A percentile compares a stretch with the other conserved stretches of the same genome.
Evolutionary conservation across 2,797 vertebrate genomes (phyloP).

Genomic region (Pterois miles): DNA sequence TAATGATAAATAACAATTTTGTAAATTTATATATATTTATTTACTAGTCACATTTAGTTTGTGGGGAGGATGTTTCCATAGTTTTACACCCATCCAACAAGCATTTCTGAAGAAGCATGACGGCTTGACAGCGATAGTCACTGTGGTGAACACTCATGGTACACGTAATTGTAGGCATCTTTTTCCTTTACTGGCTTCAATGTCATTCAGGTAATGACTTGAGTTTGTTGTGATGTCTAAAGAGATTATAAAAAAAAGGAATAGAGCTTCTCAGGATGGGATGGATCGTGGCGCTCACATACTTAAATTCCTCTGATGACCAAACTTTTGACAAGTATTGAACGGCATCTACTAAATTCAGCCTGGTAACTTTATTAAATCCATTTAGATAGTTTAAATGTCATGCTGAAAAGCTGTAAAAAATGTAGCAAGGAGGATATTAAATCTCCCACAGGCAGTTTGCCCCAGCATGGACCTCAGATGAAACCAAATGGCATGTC

Average conservation of each 20-base stretch:
- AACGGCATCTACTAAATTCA: constrained; percentile 5
- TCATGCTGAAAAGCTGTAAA: constrained; percentile 9
- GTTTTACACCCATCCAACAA: background rate
- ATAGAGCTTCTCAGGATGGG: background rate
- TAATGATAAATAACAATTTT: no score
- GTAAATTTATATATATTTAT: no score
- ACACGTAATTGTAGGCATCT: background rate
- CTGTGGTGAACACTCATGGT: background rate
- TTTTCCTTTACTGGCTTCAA: background rate
- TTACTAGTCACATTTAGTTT: no score
- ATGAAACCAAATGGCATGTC: constrained; percentile 28
- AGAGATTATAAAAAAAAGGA: background rate
- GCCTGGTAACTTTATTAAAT: constrained; percentile 13
- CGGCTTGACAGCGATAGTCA: background rate
- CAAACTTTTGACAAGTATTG: constrained; percentile 36
- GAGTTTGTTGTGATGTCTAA: background rate
- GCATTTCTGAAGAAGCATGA: background rate
- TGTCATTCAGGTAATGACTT: background rate
- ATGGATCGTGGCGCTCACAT: background rate
- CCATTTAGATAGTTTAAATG: constrained; percentile 1
- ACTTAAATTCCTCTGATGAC: constrained; percentile 3
- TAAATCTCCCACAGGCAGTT: constrained; percentile 4
- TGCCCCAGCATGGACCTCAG: background rate
- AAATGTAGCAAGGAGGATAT: background rate
- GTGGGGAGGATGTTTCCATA: background rate